Evolutionary conservation across 2,888 invertebrate species (phyloP).

Genomic region (Caenorhabditis sp.): DNA sequence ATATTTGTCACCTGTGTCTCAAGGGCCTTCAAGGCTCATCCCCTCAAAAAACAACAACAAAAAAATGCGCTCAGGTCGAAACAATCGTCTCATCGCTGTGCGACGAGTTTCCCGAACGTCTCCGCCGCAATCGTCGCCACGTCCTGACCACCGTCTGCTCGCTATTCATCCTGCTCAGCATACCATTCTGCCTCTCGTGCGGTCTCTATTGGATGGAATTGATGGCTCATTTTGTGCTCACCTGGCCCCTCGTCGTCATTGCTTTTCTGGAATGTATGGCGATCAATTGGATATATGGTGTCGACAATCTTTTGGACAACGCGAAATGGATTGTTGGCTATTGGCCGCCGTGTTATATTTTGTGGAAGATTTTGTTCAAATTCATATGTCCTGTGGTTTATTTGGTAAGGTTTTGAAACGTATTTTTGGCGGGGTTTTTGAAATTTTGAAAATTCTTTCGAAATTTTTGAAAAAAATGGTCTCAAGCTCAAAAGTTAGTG

Average conservation of each 20-base stretch:
- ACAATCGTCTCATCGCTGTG: constrained; percentile 75
- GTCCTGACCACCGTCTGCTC: constrained; percentile 62
- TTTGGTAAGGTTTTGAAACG: constrained; percentile 78
- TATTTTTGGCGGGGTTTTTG: no score
- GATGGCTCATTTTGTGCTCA: constrained; percentile 74
- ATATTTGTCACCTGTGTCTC: no score
- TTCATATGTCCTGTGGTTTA: constrained; percentile 79
- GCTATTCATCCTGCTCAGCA: constrained; percentile 62
- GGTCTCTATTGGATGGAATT: constrained; percentile 74
- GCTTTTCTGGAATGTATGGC: constrained; percentile 76
- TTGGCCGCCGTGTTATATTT: constrained; percentile 74
- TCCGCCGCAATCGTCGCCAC: constrained; percentile 67
- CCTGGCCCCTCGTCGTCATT: constrained; percentile 74
- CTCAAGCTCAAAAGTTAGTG: no score
- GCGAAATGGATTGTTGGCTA: constrained; percentile 77
- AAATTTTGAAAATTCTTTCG: neutral
- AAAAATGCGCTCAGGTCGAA: no score
- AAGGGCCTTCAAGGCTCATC: no score
- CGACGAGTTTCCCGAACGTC: constrained; percentile 73
- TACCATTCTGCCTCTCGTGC: constrained; percentile 69
- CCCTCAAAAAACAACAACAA: no score
- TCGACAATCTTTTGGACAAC: constrained; percentile 74
- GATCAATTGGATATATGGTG: constrained; percentile 73
- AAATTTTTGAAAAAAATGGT: neutral
- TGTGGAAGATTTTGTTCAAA: constrained; percentile 82